These are phyloP conservation scores for Corythornis vintsioides DNA, from an alignment of 2,113 vertebrate genomes.

Conservation along the genomic window DNA sequence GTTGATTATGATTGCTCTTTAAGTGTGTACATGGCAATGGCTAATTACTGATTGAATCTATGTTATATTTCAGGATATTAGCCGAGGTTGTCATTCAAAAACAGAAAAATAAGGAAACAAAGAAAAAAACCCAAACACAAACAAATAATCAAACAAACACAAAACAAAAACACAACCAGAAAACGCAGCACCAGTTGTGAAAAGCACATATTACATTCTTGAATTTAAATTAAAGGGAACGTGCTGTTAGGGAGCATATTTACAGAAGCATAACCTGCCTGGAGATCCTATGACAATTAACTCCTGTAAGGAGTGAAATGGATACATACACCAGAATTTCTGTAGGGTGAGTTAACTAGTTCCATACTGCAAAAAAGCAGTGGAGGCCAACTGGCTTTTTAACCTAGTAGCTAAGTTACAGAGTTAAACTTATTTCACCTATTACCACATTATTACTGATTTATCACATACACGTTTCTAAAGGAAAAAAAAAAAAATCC, in stretches of 20 bases:
- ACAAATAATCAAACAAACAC: too few relatives aligned
- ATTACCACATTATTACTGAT: neutral
- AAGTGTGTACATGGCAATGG: neutral
- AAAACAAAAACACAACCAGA: neutral
- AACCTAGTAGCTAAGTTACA: neutral
- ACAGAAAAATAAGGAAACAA: neutral
- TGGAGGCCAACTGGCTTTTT: neutral
- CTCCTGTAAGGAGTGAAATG: neutral
- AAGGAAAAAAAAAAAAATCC: neutral
- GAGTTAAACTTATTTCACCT: neutral
- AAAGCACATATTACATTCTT: neutral
- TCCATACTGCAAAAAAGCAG: neutral
- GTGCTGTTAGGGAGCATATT: neutral
- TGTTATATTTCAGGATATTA: neutral
- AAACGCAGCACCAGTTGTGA: neutral
- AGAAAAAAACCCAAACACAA: neutral
- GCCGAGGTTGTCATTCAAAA: neutral
- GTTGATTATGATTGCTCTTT: neutral
- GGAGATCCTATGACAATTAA: neutral
- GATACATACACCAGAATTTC: neutral
- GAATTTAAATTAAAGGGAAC: constrained; percentile 2
- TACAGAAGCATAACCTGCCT: neutral
- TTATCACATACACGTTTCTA: neutral
- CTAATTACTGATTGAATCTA: neutral
- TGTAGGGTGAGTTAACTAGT: neutral